Base-by-base conservation (phyloP, 1,140 invertebrate genomes). In the Mamestra configurata region DNA sequence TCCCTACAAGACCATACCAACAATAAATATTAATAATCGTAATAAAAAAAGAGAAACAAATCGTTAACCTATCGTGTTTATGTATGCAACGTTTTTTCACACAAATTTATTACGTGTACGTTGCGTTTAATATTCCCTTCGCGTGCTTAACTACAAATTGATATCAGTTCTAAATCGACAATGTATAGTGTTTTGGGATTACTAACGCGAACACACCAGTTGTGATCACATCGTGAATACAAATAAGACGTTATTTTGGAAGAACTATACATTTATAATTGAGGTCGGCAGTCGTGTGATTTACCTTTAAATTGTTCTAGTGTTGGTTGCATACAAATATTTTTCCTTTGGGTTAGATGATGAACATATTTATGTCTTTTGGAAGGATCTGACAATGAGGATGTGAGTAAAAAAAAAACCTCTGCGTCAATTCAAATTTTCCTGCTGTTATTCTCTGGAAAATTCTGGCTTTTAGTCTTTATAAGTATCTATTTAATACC, bases 161-260 rank as follows among this genome's bases (percentile, higher is more conserved):
- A 93, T 92, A 92, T 92, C 90, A 83, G 88, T 84, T 88, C 86
- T 90, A 92, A 92, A 92, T 92, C 92, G 92, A 86, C 84, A 80
- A 81, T 87, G 83, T 75, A 83, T 81, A 76, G 40, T 76, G 57
- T 76, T 76, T 66, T 78, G 81, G 78, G 88, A 87, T 92, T 92
- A 92, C 90, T 83, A 91, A 92, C 79, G 71, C 68, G 84, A 84
- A 89, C 81, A 85, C 88, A 89, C 85, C 71, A 82, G 84, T 84
- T 82, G 86, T 55, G 51, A 73, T 49, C 46, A 18, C 61, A 72
- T 59, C 43, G 64, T 88, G 92, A 89, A 92, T 93, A 90, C 86
- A 82, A 89, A 92, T 87, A 77, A 86, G 84, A 43, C 18, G 80
- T 77, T 77, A 86, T 86, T 89, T 90, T 85, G 84, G 86, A 84